Conservation (phyloP, 2,113 vertebrate genomes). For the Tragelaphus strepsiceros region DNA sequence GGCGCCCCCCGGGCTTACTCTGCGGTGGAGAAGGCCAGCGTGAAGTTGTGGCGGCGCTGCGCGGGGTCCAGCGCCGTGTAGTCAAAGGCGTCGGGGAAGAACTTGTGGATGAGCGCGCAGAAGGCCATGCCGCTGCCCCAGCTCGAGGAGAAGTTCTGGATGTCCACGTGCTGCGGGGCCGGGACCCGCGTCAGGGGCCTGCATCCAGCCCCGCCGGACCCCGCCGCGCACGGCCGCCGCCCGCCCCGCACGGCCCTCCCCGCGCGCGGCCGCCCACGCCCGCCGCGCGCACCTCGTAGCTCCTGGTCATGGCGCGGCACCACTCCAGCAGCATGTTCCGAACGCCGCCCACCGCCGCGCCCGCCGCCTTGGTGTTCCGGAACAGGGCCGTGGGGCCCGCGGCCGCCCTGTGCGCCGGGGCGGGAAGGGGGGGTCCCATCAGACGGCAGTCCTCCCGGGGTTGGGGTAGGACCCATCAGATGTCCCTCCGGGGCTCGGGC, state of each 20-base stretch:
- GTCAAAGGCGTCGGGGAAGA: conserved; percentile 83
- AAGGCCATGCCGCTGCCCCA: conserved; percentile 85
- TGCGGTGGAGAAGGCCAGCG: conserved; percentile 80
- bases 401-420: conserved; percentile 66
- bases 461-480: background rate
- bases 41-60: conserved; percentile 78
- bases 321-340: conserved; percentile 83
- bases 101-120: conserved; percentile 84
- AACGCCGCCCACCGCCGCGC: conserved; percentile 55
- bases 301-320: conserved; percentile 79
- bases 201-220: background rate
- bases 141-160: conserved; percentile 84
- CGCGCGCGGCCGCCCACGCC: accelerated
- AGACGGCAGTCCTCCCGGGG: background rate
- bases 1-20: conserved; percentile 72
- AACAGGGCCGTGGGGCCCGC: conserved; percentile 75
- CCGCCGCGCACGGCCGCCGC: background rate
- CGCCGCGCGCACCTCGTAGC: conserved; percentile 70
- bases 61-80: conserved; percentile 72
- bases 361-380: conserved; percentile 44
- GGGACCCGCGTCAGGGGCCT: accelerated
- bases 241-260: background rate
- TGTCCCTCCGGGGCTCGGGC: background rate
- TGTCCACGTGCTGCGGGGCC: conserved; percentile 77
- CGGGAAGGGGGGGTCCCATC: accelerated